A percentile compares a stretch with the other conserved stretches of the same genome.
Evolutionary conservation across 2,888 invertebrate species (phyloP).

Genomic region (Notodonta dromedarius): DNA sequence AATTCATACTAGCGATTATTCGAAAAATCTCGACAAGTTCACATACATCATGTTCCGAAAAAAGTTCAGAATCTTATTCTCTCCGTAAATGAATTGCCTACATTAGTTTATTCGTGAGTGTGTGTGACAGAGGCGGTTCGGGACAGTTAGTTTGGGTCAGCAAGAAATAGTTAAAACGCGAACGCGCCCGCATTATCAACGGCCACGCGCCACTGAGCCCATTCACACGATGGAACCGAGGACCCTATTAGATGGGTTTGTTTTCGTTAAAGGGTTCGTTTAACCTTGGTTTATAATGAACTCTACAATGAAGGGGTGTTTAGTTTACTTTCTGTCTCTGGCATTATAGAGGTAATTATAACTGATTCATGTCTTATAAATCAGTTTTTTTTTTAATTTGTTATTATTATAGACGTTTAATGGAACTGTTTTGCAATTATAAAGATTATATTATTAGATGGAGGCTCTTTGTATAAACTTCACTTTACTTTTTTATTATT

Average conservation of each 20-base stretch:
- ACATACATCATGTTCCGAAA: too few relatives aligned
- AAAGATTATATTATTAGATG: too few relatives aligned
- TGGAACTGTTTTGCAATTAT: too few relatives aligned
- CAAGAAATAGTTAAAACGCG: slow-evolving; percentile 2
- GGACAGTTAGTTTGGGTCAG: slow-evolving; percentile 1
- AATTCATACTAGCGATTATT: too few relatives aligned
- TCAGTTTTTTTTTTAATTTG: too few relatives aligned
- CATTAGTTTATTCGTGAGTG: slow-evolving; percentile 1
- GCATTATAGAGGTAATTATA: too few relatives aligned
- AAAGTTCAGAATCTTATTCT: not conserved
- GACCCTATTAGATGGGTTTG: not conserved
- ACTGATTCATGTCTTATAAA: not conserved
- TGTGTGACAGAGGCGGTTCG: not conserved
- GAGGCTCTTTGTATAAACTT: too few relatives aligned
- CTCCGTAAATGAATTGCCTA: not conserved
- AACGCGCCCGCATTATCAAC: not conserved
- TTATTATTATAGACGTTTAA: too few relatives aligned
- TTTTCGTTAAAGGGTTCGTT: slow-evolving; percentile 1
- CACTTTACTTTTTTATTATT: too few relatives aligned
- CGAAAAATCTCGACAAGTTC: too few relatives aligned
- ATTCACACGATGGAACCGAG: not conserved
- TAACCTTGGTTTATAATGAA: not conserved
- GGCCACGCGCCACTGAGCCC: not conserved
- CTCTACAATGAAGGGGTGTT: not conserved
- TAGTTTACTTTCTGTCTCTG: not conserved